Evolutionary conservation across 2,797 vertebrate species (phyloP), one percentile per base, ranked within the genome.

Genomic region (Denticeps clupeoides): DNA sequence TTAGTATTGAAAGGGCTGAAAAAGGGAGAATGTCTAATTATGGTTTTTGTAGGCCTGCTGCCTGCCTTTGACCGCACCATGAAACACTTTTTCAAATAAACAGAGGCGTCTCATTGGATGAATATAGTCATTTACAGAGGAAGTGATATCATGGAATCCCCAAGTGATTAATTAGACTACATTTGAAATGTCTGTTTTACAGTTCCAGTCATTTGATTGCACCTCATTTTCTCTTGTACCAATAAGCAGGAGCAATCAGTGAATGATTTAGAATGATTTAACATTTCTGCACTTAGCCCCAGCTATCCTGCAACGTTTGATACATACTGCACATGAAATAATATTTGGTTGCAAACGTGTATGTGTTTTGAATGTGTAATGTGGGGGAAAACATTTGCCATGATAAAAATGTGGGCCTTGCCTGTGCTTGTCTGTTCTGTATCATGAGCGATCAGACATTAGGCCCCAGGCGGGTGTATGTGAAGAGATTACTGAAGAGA

Each of bases 51-150:
- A 19, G 37, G 16, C 33, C 22, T 8, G 26, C 45, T 41, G 18
- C 25, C 47, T 7, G 8, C 27, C 18, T 12, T 45, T 44, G 13
- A 24, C 28, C 25, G 8, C 38, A 13, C 27, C 22, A 24, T 38
- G 35, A 49, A 25, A 13, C 24, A 40, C 41, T 45, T 45, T 27
- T 56, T 44, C 29, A 49, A 56, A 45, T 13, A 46, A 56, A 45
- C 53, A 55, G 24, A 26, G 29, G 12, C 5, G 42, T 25, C 28
- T n/a, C 16, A 15, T 32, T 41, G 42, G 23, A 18, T 37, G 21
- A 12, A 40, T 10, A 19, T 19, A n/a, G n/a, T 24, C 13, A 8
- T 13, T 8, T 7, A 15, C 4, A 13, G 27, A 25, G 47, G 35
- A 32, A 27, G 54, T 22, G 21, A 43, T 24, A 47, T 46, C 41